Conservation (phyloP, 2,113 vertebrate genomes). For the Rostratula benghalensis region DNA sequence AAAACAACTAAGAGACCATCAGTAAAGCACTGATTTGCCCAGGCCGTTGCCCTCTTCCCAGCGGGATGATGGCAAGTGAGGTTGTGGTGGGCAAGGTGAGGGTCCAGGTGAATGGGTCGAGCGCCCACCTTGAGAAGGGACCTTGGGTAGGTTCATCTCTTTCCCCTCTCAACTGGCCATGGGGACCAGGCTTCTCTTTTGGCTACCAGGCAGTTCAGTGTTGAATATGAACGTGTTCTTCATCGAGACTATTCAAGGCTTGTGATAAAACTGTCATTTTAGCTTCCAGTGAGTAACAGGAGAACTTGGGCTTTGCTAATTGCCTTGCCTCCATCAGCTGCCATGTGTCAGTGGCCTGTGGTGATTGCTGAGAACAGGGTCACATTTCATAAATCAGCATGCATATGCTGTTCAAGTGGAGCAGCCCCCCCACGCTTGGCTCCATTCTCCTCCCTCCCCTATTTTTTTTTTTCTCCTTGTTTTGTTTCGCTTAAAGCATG, state of each 20-base stretch:
- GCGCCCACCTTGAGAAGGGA: not conserved
- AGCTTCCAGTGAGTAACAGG: not conserved
- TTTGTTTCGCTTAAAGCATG: not conserved
- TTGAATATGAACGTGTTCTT: not conserved
- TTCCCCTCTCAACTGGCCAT: not conserved
- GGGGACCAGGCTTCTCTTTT: rapidly evolving
- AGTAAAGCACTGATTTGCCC: not conserved
- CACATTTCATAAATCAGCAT: not conserved
- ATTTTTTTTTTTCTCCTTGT: not conserved
- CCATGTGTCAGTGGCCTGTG: not conserved
- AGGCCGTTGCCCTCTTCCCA: not conserved
- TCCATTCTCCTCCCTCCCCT: not conserved
- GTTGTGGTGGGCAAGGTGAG: not conserved
- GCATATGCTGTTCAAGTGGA: not conserved
- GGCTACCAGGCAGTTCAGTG: not conserved
- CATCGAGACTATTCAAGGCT: not conserved
- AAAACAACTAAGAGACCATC: not conserved
- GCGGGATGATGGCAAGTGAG: not conserved
- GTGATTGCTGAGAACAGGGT: not conserved
- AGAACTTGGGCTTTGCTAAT: not conserved
- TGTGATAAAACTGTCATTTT: not conserved
- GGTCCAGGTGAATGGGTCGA: not conserved
- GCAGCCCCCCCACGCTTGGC: not conserved
- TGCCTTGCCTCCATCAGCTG: not conserved
- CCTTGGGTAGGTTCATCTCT: not conserved